These are phyloP conservation scores for Macrobrachium nipponense DNA, from an alignment of 1,140 invertebrate species.

Conservation along the genomic window DNA sequence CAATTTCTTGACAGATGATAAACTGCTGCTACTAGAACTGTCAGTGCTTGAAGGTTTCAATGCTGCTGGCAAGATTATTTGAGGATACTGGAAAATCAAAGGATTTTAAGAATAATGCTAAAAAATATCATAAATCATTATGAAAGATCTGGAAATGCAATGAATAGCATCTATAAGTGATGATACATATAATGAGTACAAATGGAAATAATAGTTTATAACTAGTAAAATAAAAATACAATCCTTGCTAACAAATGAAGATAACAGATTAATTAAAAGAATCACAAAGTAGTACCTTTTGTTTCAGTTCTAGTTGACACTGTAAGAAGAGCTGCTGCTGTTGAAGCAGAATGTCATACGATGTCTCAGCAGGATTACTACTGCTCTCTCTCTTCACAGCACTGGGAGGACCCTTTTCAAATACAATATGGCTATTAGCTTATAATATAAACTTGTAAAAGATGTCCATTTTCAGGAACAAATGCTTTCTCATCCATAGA, in stretches of 20 bases:
- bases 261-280: background rate
- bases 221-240: constrained; percentile 43
- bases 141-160: too few species aligned
- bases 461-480: background rate
- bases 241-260: background rate
- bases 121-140: too few species aligned
- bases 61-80: constrained; percentile 79
- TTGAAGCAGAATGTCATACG: constrained; percentile 91
- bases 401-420: constrained; percentile 84
- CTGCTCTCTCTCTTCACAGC: constrained; percentile 76
- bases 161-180: background rate
- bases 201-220: too few species aligned
- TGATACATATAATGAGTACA: too few species aligned
- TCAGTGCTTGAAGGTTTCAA: constrained; percentile 69
- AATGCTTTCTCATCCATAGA: too few species aligned
- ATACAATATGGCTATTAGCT: background rate
- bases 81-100: constrained; percentile 74
- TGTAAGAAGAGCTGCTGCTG: constrained; percentile 94
- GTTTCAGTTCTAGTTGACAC: constrained; percentile 85
- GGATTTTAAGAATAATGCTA: background rate
- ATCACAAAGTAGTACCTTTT: constrained; percentile 73
- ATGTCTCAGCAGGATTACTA: constrained; percentile 76
- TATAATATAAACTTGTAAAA: background rate
- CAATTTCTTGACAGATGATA: constrained; percentile 62
- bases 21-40: constrained; percentile 62